Conservation (phyloP, 30 jellyfish, hydroid and myxozoan genomes). For the Kudoa iwatai region DNA sequence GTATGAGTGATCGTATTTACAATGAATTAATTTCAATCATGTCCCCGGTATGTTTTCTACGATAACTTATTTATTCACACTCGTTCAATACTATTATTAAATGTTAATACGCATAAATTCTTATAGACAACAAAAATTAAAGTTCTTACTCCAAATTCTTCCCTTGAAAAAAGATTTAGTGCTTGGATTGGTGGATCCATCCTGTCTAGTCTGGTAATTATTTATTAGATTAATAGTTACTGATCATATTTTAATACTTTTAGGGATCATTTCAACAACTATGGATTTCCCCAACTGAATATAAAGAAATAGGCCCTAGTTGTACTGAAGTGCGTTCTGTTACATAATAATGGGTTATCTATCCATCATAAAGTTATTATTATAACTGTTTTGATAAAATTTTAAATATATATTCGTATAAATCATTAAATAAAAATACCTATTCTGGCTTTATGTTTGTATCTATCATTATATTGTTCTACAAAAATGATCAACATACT, state of each 20-base stretch:
- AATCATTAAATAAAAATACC: too few species aligned
- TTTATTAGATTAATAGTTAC: neutral
- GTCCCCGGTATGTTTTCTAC: conserved; percentile 28
- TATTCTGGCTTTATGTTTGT: too few species aligned
- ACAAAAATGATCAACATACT: too few species aligned
- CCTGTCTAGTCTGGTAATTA: conserved; percentile 42
- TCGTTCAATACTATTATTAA: neutral
- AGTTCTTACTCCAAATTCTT: neutral
- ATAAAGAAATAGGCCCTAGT: conserved; percentile 32
- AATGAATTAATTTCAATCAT: conserved; percentile 49
- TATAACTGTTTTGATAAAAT: too few species aligned
- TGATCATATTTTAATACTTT: neutral
- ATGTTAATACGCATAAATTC: too few species aligned
- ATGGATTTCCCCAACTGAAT: conserved; percentile 78
- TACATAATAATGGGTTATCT: too few species aligned
- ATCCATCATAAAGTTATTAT: too few species aligned
- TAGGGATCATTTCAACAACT: conserved; percentile 83
- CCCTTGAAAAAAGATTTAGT: conserved; percentile 56
- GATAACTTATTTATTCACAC: neutral
- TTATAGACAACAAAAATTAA: neutral
- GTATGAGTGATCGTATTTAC: conserved; percentile 63
- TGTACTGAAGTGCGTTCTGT: too few species aligned
- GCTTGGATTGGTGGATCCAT: conserved; percentile 98
- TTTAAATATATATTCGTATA: too few species aligned
- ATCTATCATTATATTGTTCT: too few species aligned